phyloP scores from a whole-genome alignment of 2,113 vertebrate genomes.

The Podocnemis expansa region DNA sequence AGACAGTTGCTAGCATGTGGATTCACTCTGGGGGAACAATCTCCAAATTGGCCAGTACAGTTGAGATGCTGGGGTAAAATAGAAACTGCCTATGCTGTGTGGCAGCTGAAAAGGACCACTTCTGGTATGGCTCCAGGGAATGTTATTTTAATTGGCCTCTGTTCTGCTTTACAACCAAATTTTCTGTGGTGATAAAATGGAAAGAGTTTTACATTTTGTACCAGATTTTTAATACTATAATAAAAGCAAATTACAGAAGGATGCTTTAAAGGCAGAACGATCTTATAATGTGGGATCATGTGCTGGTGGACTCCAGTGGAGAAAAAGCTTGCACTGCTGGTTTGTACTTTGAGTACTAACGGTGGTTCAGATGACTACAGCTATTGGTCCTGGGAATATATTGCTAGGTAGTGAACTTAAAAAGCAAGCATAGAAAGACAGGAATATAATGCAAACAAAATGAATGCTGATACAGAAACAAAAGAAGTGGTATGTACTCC shows the following conservation, averaged over 20 bases:
- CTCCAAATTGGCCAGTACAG: neutral
- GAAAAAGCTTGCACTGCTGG: neutral
- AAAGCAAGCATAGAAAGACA: neutral
- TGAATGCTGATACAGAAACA: neutral
- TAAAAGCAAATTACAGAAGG: neutral
- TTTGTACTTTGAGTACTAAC: neutral
- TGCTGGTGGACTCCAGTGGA: neutral
- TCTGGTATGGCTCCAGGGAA: neutral
- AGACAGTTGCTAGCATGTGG: neutral
- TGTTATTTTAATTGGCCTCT: neutral
- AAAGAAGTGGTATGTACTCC: neutral
- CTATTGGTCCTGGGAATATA: neutral
- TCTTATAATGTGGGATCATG: neutral
- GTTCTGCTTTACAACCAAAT: neutral
- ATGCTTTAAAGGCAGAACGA: neutral
- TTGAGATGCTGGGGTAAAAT: neutral
- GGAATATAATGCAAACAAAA: neutral
- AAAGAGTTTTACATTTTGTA: neutral
- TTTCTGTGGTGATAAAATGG: neutral
- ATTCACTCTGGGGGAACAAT: neutral
- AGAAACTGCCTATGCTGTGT: neutral
- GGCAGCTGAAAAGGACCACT: neutral
- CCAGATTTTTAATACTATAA: neutral
- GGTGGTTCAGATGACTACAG: neutral
- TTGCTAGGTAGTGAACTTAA: neutral